Base-by-base conservation (phyloP, 2,113 vertebrate species). In the Pipra filicauda region DNA sequence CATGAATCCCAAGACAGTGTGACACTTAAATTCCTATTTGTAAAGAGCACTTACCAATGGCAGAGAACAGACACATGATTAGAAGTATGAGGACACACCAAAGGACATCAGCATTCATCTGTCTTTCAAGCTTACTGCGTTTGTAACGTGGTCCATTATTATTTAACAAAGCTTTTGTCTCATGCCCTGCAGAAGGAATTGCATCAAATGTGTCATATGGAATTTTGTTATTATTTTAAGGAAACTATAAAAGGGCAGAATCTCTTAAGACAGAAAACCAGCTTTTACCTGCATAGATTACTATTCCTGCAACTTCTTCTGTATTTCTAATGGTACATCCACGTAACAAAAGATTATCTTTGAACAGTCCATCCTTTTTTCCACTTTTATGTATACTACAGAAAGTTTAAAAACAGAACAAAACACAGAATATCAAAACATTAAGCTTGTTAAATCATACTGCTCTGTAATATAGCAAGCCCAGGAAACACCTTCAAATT, bases 91-190 rank as follows among this genome's bases (percentile, higher is more conserved):
- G 97, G 96, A 99, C 99, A 95, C 99, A 99, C 99, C 99, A 99
- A 97, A 99, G 99, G 89, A 99, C 99, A 37, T 99, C 98, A 0
- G 98, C 97, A 94, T 99, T 99, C 99, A 99, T 99, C 96, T 99
- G 99, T 39, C 99, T 97, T 98, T 99, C 99, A 85, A 99, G 99
- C 96, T 98, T 99, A 84, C 99, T 99, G 95, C 99, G 99, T 92
- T 99, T 99, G 97, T 99, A 99, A 54, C 99, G 99, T 3, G 99
- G 99, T 21, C 99, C 99, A 11, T 99, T 99, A 98, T 99, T 99
- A 97, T 99, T 99, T 87, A 99, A 97, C 97, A 99, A 99, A 85
- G 99, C 99, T 98, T 99, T 99, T 84, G 99, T 99, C 93, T 99
- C 99, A 16, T 99, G 99, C 80, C 99, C 99, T 99, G 97, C 11